phyloP scores from a whole-genome alignment of 2,797 vertebrate species.

The Characodon lateralis region DNA sequence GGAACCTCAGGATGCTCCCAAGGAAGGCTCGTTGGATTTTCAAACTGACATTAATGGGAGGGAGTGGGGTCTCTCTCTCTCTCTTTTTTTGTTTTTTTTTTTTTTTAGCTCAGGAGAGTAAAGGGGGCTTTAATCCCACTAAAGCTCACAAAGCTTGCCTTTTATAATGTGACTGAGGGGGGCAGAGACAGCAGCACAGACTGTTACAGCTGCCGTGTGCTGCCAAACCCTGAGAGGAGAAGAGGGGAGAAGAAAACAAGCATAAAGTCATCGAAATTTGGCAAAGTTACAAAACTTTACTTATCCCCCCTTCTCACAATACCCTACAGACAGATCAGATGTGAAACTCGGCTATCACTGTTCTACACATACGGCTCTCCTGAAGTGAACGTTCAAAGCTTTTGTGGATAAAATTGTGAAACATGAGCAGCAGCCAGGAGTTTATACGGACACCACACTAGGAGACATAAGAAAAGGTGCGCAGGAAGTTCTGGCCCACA shows the following conservation, averaged over 20 bases:
- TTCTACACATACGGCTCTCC: constrained; percentile 20
- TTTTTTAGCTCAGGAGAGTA: constrained; percentile 53
- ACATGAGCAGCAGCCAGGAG: constrained; percentile 25
- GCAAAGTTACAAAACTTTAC: constrained; percentile 73
- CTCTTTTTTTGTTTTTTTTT: background rate
- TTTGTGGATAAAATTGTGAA: constrained; percentile 7
- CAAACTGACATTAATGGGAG: constrained; percentile 66
- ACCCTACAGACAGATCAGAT: constrained; percentile 42
- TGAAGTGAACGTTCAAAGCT: constrained; percentile 16
- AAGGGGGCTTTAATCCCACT: constrained; percentile 54
- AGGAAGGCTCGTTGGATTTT: constrained; percentile 78
- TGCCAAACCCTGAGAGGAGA: constrained; percentile 84
- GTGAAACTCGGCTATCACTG: constrained; percentile 23
- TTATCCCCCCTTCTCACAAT: constrained; percentile 75
- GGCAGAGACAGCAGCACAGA: constrained; percentile 77
- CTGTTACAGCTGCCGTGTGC: constrained; percentile 80
- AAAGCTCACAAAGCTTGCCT: constrained; percentile 64
- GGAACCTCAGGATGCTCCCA: constrained; percentile 78
- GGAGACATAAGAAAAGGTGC: constrained; percentile 62
- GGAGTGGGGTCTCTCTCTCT: constrained; percentile 51
- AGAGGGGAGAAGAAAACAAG: constrained; percentile 80
- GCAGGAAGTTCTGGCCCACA: constrained; percentile 48
- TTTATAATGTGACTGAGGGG: constrained; percentile 68
- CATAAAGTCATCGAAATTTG: constrained; percentile 75
- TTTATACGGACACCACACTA: constrained; percentile 45